Evolutionary conservation across 1,140 invertebrate species (phyloP).

Genomic region (Euura lappo): DNA sequence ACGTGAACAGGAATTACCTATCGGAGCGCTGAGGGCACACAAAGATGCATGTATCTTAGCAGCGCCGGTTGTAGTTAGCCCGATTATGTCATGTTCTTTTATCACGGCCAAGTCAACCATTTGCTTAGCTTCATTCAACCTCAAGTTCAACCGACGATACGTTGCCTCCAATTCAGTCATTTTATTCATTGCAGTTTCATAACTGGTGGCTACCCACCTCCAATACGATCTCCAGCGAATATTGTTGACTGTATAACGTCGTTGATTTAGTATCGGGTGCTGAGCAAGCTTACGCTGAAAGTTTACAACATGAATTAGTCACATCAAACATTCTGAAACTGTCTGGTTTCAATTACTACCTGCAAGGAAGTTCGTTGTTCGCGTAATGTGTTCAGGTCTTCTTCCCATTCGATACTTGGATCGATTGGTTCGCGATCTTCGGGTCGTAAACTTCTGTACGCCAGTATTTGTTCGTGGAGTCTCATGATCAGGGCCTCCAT

Average conservation of each 20-base stretch:
- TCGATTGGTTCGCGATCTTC: not conserved
- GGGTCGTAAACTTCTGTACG: not conserved
- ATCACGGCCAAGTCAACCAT: conserved; percentile 50
- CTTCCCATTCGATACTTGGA: not conserved
- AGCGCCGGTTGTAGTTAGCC: conserved; percentile 81
- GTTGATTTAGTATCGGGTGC: not conserved
- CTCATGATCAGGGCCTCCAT: not conserved
- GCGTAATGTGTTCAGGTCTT: not conserved
- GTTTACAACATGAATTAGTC: not conserved
- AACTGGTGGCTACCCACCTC: not conserved
- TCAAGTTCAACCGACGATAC: conserved; percentile 46
- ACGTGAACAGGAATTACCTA: conserved; percentile 54
- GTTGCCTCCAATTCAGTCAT: conserved; percentile 42
- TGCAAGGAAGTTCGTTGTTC: not conserved
- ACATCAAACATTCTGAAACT: too few species aligned
- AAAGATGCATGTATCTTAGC: conserved; percentile 70
- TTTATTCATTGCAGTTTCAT: not conserved
- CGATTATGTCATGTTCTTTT: conserved; percentile 63
- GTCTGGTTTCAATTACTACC: conserved; percentile 58
- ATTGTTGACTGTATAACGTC: not conserved
- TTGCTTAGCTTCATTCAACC: conserved; percentile 47
- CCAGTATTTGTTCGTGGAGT: not conserved
- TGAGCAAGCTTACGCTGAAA: not conserved
- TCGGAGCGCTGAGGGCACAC: conserved; percentile 65
- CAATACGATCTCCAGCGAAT: not conserved